phyloP scores from a whole-genome alignment of 1,140 invertebrate species.

The Psix sp. region DNA sequence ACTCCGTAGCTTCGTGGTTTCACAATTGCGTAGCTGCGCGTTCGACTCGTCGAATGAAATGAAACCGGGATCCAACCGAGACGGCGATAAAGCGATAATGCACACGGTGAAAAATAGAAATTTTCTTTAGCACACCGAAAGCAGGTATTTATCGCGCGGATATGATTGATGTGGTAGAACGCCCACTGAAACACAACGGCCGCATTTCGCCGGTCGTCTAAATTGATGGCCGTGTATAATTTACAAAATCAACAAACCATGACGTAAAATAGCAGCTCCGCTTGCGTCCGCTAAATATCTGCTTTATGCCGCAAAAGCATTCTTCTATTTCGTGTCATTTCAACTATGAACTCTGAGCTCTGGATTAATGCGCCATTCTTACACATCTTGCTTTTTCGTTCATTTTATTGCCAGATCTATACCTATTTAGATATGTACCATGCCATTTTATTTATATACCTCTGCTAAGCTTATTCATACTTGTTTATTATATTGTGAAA shows the following conservation, averaged over 20 bases:
- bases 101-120: slow-evolving; percentile 66
- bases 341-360: slow-evolving; percentile 38
- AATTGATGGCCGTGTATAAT: slow-evolving; percentile 73
- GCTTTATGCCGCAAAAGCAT: slow-evolving; percentile 63
- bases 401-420: no score
- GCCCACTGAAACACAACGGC: slow-evolving; percentile 72
- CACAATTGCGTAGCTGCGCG: background rate
- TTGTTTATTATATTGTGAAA: no score
- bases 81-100: slow-evolving; percentile 60
- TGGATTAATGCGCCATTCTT: background rate
- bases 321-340: slow-evolving; percentile 65
- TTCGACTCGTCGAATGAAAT: background rate
- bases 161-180: slow-evolving; percentile 72
- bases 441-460: no score
- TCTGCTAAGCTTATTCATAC: no score
- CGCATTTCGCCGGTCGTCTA: slow-evolving; percentile 68
- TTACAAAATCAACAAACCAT: slow-evolving; percentile 75
- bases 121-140: slow-evolving; percentile 65
- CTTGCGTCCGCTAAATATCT: slow-evolving; percentile 64
- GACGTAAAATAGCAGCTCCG: slow-evolving; percentile 67
- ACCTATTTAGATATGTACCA: no score
- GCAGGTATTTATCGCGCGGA: slow-evolving; percentile 67
- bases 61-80: background rate
- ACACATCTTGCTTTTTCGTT: no score
- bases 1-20: background rate